Evolutionary conservation across 1,140 invertebrate genomes (phyloP).

Genomic region (Ganaspis sp.): DNA sequence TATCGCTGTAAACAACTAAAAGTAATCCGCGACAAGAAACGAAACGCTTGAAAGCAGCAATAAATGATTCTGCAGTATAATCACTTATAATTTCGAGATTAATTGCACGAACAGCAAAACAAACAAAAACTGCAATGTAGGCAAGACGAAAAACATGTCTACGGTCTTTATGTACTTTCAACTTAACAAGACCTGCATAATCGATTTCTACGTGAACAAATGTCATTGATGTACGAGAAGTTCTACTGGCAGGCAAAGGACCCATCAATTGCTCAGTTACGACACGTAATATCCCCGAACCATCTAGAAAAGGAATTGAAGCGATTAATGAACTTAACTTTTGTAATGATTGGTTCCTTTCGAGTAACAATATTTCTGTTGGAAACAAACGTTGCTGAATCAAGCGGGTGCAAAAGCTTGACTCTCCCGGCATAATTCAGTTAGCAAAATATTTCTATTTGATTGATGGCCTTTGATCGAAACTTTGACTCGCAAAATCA

Average conservation of each 20-base stretch:
- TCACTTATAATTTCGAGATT: no score
- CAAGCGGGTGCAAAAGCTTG: neutral
- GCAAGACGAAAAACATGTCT: constrained; percentile 19
- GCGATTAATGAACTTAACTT: no score
- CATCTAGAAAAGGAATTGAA: no score
- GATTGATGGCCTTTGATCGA: neutral
- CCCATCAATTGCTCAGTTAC: constrained; percentile 46
- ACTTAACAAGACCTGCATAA: constrained; percentile 62
- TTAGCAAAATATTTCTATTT: no score
- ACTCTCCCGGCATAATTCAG: no score
- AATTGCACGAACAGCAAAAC: no score
- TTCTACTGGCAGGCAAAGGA: constrained; percentile 36
- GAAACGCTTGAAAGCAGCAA: no score
- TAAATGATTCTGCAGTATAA: no score
- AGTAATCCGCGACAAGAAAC: no score
- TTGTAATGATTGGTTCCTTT: no score
- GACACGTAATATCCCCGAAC: constrained; percentile 5
- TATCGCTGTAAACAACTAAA: no score
- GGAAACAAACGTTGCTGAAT: neutral
- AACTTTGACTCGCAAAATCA: neutral
- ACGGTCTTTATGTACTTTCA: constrained; percentile 51
- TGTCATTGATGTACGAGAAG: constrained; percentile 32
- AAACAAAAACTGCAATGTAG: constrained; percentile 28
- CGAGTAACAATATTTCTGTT: no score
- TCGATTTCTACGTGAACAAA: constrained; percentile 61